These are phyloP conservation scores for Clistopyga incitator DNA, from an alignment of 2,888 invertebrate genomes.

Conservation along the genomic window DNA sequence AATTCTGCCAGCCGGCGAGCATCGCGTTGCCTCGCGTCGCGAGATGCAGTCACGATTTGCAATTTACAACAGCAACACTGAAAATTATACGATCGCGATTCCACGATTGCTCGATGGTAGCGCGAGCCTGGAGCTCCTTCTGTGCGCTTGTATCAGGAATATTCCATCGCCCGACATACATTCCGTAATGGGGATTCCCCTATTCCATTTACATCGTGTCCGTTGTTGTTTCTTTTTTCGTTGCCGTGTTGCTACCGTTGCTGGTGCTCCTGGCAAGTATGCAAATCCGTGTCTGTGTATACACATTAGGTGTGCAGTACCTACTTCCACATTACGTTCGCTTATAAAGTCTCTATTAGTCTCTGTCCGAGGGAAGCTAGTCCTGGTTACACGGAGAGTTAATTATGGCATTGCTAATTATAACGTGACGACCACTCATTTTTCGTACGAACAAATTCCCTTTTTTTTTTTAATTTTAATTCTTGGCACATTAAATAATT, in stretches of 20 bases:
- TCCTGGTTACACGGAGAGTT: too few species aligned
- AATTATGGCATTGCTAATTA: too few species aligned
- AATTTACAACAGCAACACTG: conserved; percentile 68
- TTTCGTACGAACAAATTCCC: too few species aligned
- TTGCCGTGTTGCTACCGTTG: conserved; percentile 49
- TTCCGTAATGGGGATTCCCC: conserved; percentile 62
- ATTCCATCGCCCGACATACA: conserved; percentile 64
- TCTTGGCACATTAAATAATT: too few species aligned
- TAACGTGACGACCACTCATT: too few species aligned
- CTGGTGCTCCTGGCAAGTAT: conserved; percentile 56
- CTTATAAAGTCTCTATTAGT: conserved; percentile 63
- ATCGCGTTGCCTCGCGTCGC: conserved; percentile 17
- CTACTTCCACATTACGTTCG: conserved; percentile 33
- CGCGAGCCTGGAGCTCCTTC: conserved; percentile 42
- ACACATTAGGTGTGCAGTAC: conserved; percentile 30
- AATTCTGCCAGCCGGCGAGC: conserved; percentile 53
- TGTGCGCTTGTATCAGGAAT: conserved; percentile 52
- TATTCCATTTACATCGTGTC: conserved; percentile 60
- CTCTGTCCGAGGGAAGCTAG: conserved; percentile 31
- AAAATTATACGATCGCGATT: conserved; percentile 69
- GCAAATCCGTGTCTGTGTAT: conserved; percentile 60
- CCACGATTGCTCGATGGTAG: conserved; percentile 55
- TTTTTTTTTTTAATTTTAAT: too few species aligned
- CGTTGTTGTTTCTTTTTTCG: conserved; percentile 24
- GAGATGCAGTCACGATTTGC: conserved; percentile 64